Evolutionary conservation across 2,113 vertebrate species (phyloP), one percentile per base, ranked within the genome.

Genomic region (Platysternon megacephalum): DNA sequence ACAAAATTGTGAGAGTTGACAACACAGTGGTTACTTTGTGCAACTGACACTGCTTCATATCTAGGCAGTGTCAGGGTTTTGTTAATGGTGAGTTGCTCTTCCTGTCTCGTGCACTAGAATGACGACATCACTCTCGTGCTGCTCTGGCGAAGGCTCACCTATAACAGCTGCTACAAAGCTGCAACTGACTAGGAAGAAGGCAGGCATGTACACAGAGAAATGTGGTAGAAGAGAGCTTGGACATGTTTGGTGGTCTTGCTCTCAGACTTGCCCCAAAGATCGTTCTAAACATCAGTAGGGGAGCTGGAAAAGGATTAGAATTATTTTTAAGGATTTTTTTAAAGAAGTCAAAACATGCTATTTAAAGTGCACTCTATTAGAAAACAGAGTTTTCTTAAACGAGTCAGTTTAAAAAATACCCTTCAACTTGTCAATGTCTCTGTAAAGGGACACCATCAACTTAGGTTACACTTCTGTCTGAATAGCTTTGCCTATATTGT

Each of bases 361-460:
- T 32, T 46, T 55, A 6, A 79, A 85, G 65, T 72, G 13, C 49
- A 51, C 53, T 87, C 51, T 79, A 4, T 53, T 14, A 56, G 5
- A 61, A 83, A 86, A 21, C 17, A 5, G 3, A 5, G 3, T 53
- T 86, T 93, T 88, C 24, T 19, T 2, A 82, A 46, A 53, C 14
- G 12, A n/a, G 1, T 51, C 87, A 8, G 10, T 84, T 87, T 78
- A 21, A 85, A 79, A 83, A 11, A 1, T 29, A 13, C 4, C 7
- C 17, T 39, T 48, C 72, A 44, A 44, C 11, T 44, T 55, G 26
- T 82, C 3, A 4, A 9, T 2, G 11, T 84, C 55, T 24, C 92
- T 0, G 0, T 55, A 81, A 76, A 72, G 61, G n/a, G 17, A 19
- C 65, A 68, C 17, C 19, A 52, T 16, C 29, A 52, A 6, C 4